Evolutionary conservation across 2,797 vertebrate species (phyloP).

Genomic region (Typhlichthys subterraneus): DNA sequence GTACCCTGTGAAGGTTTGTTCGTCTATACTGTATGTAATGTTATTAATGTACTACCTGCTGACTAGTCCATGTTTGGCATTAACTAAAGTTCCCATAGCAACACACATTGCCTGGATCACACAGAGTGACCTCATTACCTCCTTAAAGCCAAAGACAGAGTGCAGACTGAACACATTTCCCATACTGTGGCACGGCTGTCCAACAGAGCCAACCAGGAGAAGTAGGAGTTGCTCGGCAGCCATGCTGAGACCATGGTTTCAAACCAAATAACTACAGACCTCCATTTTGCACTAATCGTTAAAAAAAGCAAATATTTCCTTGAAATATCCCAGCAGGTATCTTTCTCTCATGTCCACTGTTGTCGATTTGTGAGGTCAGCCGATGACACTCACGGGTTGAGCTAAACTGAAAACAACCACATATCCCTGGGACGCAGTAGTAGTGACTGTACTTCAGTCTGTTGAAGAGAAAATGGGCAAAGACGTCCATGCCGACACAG

Average conservation of each 20-base stretch:
- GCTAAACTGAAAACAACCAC: not conserved
- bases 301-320: not conserved
- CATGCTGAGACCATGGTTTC: not conserved
- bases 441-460: not conserved
- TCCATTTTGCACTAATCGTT: not conserved
- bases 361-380: slow-evolving; percentile 3
- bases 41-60: slow-evolving; percentile 10
- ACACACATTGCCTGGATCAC: slow-evolving; percentile 1
- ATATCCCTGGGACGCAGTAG: not conserved
- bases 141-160: slow-evolving; percentile 22
- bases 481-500: slow-evolving; percentile 7
- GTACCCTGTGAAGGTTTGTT: not conserved
- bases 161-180: slow-evolving; percentile 8
- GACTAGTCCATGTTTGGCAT: slow-evolving; percentile 52
- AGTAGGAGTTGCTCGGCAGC: slow-evolving; percentile 10
- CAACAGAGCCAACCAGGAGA: slow-evolving; percentile 4
- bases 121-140: slow-evolving; percentile 5
- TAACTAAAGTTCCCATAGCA: slow-evolving; percentile 34
- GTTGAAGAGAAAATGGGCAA: not conserved
- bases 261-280: not conserved
- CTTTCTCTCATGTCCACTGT: not conserved
- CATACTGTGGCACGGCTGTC: slow-evolving; percentile 15
- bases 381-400: not conserved
- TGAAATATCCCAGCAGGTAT: not conserved
- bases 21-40: slow-evolving; percentile 1